Base-by-base conservation (phyloP, 2,797 vertebrate species). In the Chrosomus eos region DNA sequence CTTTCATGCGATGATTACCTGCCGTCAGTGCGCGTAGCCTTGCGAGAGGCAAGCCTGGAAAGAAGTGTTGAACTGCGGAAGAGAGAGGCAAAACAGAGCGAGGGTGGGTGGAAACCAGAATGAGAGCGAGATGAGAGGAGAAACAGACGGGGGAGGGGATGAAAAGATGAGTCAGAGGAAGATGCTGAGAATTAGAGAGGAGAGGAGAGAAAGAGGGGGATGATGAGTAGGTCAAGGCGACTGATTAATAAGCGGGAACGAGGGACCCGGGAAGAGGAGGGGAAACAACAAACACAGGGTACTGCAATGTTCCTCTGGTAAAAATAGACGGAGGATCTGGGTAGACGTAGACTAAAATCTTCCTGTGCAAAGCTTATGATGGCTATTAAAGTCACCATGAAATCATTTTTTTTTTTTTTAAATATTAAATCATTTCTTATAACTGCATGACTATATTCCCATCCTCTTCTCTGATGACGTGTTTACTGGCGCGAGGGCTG, bases 141-240 rank as follows among this genome's bases (percentile, higher is more conserved):
- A 87, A 89, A 88, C 85, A 85, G 90, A 86, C 89, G 90, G 88
- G 91, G 92, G 92, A 91, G 90, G 92, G 92, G 90, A 90, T 84
- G 86, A 88, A 70, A 81, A 90, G 91, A 93, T 94, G 93, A 94
- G 90, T 94, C 93, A 95, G 90, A 91, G 88, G 85, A 90, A 92
- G 92, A 93, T 71, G 85, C 84, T 89, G 92, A 92, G 91, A 92
- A 87, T 87, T 84, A 89, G 62, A 82, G 80, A 82, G 70, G 70
- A 85, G 40, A 45, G 77, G 62, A 71, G 60, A 82, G 71, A 76
- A 80, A 81, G 75, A 58, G 72, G 33, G 78, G 83, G 76, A 83
- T 81, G 84, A 88, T 81, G 84, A 88, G 84, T 38, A 80, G 85
- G 83, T 80, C 70, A 81, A 86, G 83, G 58, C 55, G 76, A 81